Percentiles rank a stretch among this genome's conserved stretches.
phyloP scores from a whole-genome alignment of 2,888 invertebrate genomes.

The Blastobasis lacticolella region DNA sequence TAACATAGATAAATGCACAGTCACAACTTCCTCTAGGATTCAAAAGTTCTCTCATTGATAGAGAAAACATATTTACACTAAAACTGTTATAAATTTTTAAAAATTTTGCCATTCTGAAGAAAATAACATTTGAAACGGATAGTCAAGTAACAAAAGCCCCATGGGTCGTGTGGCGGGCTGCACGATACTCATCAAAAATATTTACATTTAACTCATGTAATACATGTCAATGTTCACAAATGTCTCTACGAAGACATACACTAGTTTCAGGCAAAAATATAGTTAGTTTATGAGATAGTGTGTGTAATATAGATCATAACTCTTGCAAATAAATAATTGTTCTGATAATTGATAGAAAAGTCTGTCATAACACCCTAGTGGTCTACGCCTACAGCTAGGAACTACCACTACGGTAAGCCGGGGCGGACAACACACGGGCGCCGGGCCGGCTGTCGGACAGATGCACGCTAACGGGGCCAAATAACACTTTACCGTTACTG shows the following conservation, averaged over 20 bases:
- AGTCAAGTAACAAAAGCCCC: slow-evolving; percentile 63
- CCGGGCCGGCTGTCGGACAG: slow-evolving; percentile 60
- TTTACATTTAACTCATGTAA: slow-evolving; percentile 66
- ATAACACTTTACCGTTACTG: slow-evolving; percentile 73
- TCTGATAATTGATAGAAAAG: slow-evolving; percentile 70
- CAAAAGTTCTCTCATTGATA: slow-evolving; percentile 50
- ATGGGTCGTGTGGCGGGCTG: slow-evolving; percentile 61
- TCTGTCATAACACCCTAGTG: slow-evolving; percentile 71
- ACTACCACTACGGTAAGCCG: slow-evolving; percentile 72
- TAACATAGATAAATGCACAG: slow-evolving; percentile 72
- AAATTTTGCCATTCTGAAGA: slow-evolving; percentile 59
- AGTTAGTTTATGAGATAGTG: slow-evolving; percentile 57
- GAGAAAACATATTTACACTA: slow-evolving; percentile 52
- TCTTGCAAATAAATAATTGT: slow-evolving; percentile 70
- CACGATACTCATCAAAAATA: slow-evolving; percentile 56
- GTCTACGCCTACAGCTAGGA: slow-evolving; percentile 72
- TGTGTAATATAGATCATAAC: slow-evolving; percentile 65
- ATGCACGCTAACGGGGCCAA: slow-evolving; percentile 76
- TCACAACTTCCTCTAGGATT: slow-evolving; percentile 63
- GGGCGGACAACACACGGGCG: slow-evolving; percentile 64
- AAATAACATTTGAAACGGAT: slow-evolving; percentile 50
- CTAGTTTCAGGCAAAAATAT: slow-evolving; percentile 67
- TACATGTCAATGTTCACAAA: slow-evolving; percentile 61
- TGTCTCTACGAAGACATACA: slow-evolving; percentile 69
- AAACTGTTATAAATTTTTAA: slow-evolving; percentile 45